Conservation (phyloP, 2,888 invertebrate genomes). For the Eupeodes luniger region DNA sequence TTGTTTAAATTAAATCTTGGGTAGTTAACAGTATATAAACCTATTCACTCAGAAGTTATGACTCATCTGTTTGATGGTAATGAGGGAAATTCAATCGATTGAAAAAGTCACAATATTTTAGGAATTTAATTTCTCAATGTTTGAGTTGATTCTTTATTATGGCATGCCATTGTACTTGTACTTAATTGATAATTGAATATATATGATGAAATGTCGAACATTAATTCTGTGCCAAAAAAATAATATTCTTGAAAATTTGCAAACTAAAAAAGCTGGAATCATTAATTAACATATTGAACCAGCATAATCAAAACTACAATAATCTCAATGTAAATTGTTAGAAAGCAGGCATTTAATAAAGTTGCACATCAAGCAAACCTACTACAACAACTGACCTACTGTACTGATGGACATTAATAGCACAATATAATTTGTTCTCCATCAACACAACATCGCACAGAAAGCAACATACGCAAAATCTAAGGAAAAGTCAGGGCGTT, state of each 20-base stretch:
- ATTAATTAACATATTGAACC: too few relatives aligned
- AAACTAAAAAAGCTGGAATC: too few relatives aligned
- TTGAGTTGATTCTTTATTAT: too few relatives aligned
- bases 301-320: too few relatives aligned
- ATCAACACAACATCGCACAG: background rate
- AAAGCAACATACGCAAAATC: background rate
- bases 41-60: constrained; percentile 25
- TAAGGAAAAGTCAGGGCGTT: constrained; percentile 38
- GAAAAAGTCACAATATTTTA: constrained; percentile 3
- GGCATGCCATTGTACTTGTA: too few relatives aligned
- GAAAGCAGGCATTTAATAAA: constrained; percentile 21
- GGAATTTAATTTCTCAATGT: background rate
- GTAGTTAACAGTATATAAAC: background rate
- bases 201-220: too few relatives aligned
- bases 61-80: background rate
- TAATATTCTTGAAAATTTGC: too few relatives aligned
- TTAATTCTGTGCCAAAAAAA: too few relatives aligned
- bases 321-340: too few relatives aligned
- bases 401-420: constrained; percentile 35
- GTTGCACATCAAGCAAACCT: constrained; percentile 31
- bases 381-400: constrained; percentile 58
- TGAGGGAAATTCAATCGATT: constrained; percentile 7
- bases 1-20: too few relatives aligned
- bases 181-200: too few relatives aligned
- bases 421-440: constrained; percentile 35